These are phyloP conservation scores for Vollenhovia emeryi DNA, from an alignment of 1,140 invertebrate species.

Conservation along the genomic window DNA sequence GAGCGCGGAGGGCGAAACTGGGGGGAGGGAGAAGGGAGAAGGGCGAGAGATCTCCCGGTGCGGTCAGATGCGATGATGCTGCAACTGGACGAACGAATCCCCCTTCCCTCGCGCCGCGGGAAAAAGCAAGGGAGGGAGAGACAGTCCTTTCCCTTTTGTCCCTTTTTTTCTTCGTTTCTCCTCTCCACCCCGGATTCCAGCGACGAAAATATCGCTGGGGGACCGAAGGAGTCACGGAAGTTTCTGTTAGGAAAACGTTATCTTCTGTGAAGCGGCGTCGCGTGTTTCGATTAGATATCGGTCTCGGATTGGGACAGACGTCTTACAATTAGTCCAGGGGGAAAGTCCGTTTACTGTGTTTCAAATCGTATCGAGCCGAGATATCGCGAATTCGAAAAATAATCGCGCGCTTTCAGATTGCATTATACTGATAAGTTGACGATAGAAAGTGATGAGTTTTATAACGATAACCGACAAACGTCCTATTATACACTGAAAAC, in stretches of 20 bases:
- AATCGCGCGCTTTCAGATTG: background rate
- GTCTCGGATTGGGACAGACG: background rate
- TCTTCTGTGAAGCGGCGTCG: background rate
- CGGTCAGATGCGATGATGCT: conserved; percentile 35
- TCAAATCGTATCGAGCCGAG: background rate
- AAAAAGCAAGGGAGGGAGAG: background rate
- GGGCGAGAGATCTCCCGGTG: conserved; percentile 25
- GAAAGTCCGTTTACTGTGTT: background rate
- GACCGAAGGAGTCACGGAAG: background rate
- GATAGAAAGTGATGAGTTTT: background rate
- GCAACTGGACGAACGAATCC: conserved; percentile 20
- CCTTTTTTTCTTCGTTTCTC: background rate
- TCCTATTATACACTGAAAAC: no score
- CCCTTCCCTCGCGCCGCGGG: background rate
- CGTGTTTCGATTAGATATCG: background rate
- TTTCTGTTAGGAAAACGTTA: background rate
- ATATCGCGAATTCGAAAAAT: background rate
- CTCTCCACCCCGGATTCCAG: background rate
- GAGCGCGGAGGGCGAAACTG: background rate
- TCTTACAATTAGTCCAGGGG: background rate
- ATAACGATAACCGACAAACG: no score
- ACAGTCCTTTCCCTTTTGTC: background rate
- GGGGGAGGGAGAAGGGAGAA: background rate
- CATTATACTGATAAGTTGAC: background rate
- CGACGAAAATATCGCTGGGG: background rate